phyloP scores from a whole-genome alignment of 92 coral and sea anemone species.

The Bergia sp. region DNA sequence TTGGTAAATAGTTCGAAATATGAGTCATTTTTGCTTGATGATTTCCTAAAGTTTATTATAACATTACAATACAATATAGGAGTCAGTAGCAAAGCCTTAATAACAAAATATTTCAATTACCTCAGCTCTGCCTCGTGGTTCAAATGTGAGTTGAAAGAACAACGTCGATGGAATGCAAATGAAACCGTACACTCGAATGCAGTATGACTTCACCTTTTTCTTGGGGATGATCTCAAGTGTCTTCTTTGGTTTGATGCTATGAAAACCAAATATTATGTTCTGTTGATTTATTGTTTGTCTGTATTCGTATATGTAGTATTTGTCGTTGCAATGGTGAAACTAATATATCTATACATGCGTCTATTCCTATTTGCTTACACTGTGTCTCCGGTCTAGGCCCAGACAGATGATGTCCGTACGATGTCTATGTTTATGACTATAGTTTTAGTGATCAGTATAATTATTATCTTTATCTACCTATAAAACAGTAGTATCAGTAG shows the following conservation, averaged over 20 bases:
- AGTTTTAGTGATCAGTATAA: too few species aligned
- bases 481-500: background rate
- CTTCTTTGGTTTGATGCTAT: background rate
- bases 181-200: slow-evolving; percentile 20
- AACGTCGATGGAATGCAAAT: slow-evolving; percentile 55
- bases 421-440: too few species aligned
- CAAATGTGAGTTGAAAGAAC: slow-evolving; percentile 30
- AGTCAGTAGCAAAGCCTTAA: background rate
- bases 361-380: too few species aligned
- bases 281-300: background rate
- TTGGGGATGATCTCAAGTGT: background rate
- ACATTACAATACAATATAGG: background rate
- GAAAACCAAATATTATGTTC: background rate
- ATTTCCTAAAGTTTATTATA: too few species aligned
- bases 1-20: too few species aligned
- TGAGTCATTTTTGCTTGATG: too few species aligned
- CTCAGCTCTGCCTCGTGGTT: slow-evolving; percentile 18
- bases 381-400: too few species aligned
- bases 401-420: too few species aligned
- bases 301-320: background rate
- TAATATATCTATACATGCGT: too few species aligned
- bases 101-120: slow-evolving; percentile 7
- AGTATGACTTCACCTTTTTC: slow-evolving; percentile 26
- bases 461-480: background rate
- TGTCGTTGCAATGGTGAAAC: background rate